phyloP scores from a whole-genome alignment of 1,140 invertebrate genomes.

The Protaetia brevitarsis region DNA sequence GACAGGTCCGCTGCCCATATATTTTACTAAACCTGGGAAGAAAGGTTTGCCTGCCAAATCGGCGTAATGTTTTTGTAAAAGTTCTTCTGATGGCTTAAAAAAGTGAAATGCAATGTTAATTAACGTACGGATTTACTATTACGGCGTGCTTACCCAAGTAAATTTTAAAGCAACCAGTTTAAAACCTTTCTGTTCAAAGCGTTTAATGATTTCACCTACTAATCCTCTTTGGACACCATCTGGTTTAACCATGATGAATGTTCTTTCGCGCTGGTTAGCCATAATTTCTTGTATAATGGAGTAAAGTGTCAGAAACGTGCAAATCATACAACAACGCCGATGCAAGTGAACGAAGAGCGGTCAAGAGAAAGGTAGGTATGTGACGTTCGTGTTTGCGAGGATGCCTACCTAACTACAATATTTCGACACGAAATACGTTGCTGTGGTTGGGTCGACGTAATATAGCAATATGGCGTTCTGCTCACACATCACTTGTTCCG shows the following conservation, averaged over 20 bases:
- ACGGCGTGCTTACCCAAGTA: slow-evolving; percentile 63
- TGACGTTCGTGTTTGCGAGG: too few relatives aligned
- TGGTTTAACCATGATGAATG: slow-evolving; percentile 98
- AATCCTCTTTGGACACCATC: slow-evolving; percentile 97
- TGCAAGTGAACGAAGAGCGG: not conserved
- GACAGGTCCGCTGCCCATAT: slow-evolving; percentile 98
- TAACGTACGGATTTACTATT: too few relatives aligned
- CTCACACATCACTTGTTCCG: too few relatives aligned
- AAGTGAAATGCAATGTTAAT: not conserved
- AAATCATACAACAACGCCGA: slow-evolving; percentile 48
- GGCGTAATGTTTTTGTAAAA: slow-evolving; percentile 86
- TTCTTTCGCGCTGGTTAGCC: slow-evolving; percentile 82
- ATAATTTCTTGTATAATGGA: slow-evolving; percentile 53
- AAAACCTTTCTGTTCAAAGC: slow-evolving; percentile 97
- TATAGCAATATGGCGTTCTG: too few relatives aligned
- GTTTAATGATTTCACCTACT: slow-evolving; percentile 91
- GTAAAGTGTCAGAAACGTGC: slow-evolving; percentile 53
- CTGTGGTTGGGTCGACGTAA: too few relatives aligned
- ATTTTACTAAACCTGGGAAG: slow-evolving; percentile 90
- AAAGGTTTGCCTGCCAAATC: slow-evolving; percentile 86
- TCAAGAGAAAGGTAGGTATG: not conserved
- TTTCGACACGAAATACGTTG: too few relatives aligned
- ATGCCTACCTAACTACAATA: too few relatives aligned
- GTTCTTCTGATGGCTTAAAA: slow-evolving; percentile 66
- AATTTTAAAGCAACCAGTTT: slow-evolving; percentile 97